phyloP scores from a whole-genome alignment of 2,888 invertebrate genomes.

The Tipula confusa region DNA sequence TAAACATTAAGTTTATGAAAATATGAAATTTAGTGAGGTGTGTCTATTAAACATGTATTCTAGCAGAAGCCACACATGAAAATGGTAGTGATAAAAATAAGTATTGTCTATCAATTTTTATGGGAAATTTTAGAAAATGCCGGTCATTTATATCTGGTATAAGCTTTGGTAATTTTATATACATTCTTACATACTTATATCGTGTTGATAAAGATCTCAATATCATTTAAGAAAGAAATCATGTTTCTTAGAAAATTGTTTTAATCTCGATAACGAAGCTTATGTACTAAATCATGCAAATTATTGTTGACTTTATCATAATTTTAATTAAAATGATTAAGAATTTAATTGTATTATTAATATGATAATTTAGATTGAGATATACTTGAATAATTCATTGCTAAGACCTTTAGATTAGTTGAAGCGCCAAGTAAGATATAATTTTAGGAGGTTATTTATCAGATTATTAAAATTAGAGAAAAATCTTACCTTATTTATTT shows the following conservation, averaged over 20 bases:
- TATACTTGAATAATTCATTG: background rate
- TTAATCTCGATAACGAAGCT: background rate
- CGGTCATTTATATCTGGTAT: too few relatives aligned
- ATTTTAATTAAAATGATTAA: background rate
- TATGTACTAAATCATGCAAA: background rate
- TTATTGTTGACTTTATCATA: background rate
- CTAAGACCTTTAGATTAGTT: background rate
- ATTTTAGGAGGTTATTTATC: too few relatives aligned
- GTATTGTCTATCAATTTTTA: too few relatives aligned
- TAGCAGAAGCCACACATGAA: background rate
- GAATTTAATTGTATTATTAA: background rate
- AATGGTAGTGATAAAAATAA: too few relatives aligned
- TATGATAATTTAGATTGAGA: background rate
- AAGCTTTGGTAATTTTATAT: background rate
- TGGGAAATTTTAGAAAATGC: too few relatives aligned
- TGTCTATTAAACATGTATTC: background rate
- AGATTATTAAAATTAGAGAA: too few relatives aligned
- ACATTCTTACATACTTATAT: too few relatives aligned
- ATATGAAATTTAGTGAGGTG: constrained; percentile 14
- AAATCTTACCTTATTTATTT: too few relatives aligned
- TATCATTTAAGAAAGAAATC: background rate
- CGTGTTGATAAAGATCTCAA: background rate
- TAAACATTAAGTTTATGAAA: background rate
- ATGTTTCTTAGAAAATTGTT: background rate
- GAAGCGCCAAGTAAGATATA: background rate